Evolutionary conservation across 1,140 invertebrate genomes (phyloP).

Genomic region (Galendromus occidentalis): DNA sequence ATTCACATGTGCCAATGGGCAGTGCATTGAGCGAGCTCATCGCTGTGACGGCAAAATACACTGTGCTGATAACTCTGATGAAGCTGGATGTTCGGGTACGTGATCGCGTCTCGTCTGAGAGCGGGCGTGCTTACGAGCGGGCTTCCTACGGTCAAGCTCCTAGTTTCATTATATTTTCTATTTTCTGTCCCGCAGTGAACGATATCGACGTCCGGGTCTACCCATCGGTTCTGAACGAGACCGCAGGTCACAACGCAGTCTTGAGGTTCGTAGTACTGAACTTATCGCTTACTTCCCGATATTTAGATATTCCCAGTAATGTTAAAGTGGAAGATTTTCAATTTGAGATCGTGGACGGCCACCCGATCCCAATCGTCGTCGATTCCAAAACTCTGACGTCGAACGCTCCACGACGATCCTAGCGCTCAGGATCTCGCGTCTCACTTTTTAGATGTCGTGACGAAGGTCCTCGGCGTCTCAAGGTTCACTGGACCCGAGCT

Average conservation of each 20-base stretch:
- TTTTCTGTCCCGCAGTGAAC: slow-evolving; percentile 14
- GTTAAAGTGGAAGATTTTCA: too few relatives aligned
- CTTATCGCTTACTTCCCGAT: too few relatives aligned
- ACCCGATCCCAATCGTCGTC: too few relatives aligned
- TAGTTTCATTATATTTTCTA: not conserved
- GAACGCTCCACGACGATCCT: too few relatives aligned
- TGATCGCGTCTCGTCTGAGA: not conserved
- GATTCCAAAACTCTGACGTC: too few relatives aligned
- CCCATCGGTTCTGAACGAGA: slow-evolving; percentile 18
- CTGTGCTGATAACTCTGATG: slow-evolving; percentile 74
- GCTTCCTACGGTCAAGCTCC: not conserved
- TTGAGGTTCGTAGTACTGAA: not conserved
- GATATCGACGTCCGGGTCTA: slow-evolving; percentile 20
- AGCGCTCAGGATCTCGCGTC: slow-evolving; percentile 70
- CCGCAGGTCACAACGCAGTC: slow-evolving; percentile 18
- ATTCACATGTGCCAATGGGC: slow-evolving; percentile 39
- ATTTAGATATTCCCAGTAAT: not conserved
- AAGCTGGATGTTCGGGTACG: slow-evolving; percentile 46
- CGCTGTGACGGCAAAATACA: slow-evolving; percentile 69
- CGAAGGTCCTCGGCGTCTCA: slow-evolving; percentile 49
- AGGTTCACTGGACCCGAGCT: slow-evolving; percentile 50
- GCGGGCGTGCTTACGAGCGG: not conserved
- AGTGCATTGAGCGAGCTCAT: slow-evolving; percentile 41
- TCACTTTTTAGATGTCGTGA: slow-evolving; percentile 49
- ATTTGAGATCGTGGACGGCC: too few relatives aligned